phyloP scores from a whole-genome alignment of 1,140 invertebrate genomes.

The Anoplolepis gracilipes region DNA sequence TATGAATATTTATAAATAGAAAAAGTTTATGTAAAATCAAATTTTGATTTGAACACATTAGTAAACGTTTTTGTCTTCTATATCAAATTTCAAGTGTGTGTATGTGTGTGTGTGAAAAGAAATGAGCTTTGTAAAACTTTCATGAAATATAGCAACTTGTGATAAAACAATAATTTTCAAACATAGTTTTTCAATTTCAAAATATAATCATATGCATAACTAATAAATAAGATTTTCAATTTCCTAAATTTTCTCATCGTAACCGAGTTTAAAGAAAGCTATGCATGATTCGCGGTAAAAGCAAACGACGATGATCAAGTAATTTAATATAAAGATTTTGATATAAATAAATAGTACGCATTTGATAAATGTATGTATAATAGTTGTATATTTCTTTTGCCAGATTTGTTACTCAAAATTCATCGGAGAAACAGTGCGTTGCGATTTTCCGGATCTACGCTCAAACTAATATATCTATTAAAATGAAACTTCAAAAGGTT shows the following conservation, averaged over 20 bases:
- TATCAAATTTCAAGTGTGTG: background rate
- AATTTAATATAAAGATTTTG: background rate
- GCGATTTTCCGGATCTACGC: constrained; percentile 27
- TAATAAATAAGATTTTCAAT: background rate
- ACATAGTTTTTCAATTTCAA: background rate
- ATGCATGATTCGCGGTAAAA: background rate
- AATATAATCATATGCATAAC: background rate
- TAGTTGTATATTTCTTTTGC: background rate
- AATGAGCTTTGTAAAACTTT: background rate
- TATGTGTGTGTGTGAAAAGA: too few species aligned
- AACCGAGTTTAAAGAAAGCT: background rate
- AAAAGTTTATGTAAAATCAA: background rate
- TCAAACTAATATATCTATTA: constrained; percentile 48
- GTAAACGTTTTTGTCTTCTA: background rate
- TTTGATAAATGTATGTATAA: background rate
- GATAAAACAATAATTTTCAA: background rate
- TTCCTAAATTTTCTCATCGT: background rate
- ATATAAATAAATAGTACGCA: background rate
- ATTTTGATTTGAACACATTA: background rate
- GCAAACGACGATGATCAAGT: background rate
- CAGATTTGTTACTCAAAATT: background rate
- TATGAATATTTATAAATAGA: background rate
- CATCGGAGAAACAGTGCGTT: constrained; percentile 17
- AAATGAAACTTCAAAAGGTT: constrained; percentile 49
- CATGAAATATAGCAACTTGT: background rate